These are phyloP conservation scores for Papilio polyxenes DNA, from an alignment of 1,140 invertebrate genomes.

Conservation along the genomic window DNA sequence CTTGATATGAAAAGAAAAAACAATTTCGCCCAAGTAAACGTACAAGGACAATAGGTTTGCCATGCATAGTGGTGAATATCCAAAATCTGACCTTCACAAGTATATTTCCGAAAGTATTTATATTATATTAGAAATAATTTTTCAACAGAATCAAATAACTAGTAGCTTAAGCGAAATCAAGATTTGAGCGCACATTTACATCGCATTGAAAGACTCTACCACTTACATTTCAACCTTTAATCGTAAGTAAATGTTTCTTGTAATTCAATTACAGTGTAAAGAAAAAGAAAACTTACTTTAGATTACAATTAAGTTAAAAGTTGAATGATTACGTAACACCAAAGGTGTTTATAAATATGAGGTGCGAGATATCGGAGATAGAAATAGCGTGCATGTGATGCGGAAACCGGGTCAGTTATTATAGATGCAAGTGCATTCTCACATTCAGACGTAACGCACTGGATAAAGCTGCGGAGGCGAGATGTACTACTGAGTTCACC, in stretches of 20 bases:
- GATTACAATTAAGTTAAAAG: slow-evolving; percentile 35
- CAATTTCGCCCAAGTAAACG: too few relatives aligned
- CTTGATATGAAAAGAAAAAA: too few relatives aligned
- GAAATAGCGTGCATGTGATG: slow-evolving; percentile 52
- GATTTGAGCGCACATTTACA: neutral
- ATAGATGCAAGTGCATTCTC: slow-evolving; percentile 57
- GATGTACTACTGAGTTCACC: neutral
- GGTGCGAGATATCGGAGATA: slow-evolving; percentile 34
- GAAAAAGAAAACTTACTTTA: neutral
- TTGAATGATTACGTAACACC: slow-evolving; percentile 30
- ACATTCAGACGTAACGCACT: slow-evolving; percentile 36
- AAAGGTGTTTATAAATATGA: slow-evolving; percentile 40
- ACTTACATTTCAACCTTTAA: slow-evolving; percentile 1
- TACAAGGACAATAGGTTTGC: too few relatives aligned
- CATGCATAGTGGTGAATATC: too few relatives aligned
- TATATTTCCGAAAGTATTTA: neutral
- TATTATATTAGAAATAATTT: too few relatives aligned
- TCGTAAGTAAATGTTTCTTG: slow-evolving; percentile 23
- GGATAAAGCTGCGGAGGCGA: neutral
- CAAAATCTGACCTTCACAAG: neutral
- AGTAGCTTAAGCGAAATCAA: neutral
- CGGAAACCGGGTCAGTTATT: slow-evolving; percentile 68
- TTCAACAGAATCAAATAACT: neutral
- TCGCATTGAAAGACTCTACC: neutral
- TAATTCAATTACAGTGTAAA: slow-evolving; percentile 22